Conservation (phyloP, 2,113 vertebrate species). For the Sterrhoptilus dennistouni region DNA sequence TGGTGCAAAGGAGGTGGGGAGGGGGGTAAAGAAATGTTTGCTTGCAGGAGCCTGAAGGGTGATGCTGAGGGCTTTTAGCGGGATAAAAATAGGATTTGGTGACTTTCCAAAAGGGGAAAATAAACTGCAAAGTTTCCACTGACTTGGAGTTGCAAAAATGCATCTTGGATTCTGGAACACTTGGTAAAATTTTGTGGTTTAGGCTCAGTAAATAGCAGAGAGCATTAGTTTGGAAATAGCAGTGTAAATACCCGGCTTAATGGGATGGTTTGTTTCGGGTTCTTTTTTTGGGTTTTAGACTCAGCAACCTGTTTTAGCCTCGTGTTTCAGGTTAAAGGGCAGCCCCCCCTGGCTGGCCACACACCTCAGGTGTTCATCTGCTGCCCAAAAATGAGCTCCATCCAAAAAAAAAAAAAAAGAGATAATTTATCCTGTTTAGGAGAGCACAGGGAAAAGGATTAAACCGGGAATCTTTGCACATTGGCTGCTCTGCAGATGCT, state of each 20-base stretch:
- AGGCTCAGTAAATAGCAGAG: conserved; percentile 15
- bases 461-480: not conserved
- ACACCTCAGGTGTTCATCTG: not conserved
- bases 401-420: not conserved
- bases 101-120: conserved; percentile 55
- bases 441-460: not conserved
- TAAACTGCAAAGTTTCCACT: conserved; percentile 62
- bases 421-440: accelerated
- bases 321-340: not conserved
- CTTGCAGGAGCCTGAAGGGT: conserved; percentile 32
- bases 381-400: not conserved
- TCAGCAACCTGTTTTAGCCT: conserved; percentile 14
- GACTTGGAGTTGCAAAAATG: conserved; percentile 62
- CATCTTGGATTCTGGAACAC: conserved; percentile 32
- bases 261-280: not conserved
- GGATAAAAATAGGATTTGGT: conserved; percentile 52
- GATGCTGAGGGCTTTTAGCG: not conserved
- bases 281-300: conserved; percentile 11
- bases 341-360: not conserved
- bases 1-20: not conserved
- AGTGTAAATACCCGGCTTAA: conserved; percentile 21
- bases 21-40: conserved; percentile 1
- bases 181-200: conserved; percentile 65
- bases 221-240: conserved; percentile 57
- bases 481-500: not conserved